Base-by-base conservation (phyloP, 1,140 invertebrate species). In the Mactra quadrangularis region DNA sequence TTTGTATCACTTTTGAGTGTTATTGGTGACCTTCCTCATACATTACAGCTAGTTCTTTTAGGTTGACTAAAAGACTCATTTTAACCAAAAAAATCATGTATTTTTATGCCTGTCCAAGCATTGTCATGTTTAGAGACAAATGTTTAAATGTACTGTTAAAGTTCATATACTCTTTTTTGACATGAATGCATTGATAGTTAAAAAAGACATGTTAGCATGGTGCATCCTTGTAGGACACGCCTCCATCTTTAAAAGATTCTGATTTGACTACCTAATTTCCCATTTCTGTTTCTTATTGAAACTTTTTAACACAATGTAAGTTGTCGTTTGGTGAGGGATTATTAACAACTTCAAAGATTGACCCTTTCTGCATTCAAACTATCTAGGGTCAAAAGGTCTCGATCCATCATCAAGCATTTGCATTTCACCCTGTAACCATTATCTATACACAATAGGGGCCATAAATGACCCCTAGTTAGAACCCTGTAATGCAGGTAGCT, bases 401-500 rank as follows among this genome's bases (percentile, higher is more conserved):
- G 25, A 3, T 50, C 64, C 25, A 50, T 68, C 64, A 68, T 31
- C 64, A 68, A 50, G 64, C 64, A 68, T 68, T 68, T 68, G 64
- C 64, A 68, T 68, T 68, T 68, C 64, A n/a, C 41, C 45, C 64
- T 68, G 41, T 68, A 68, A 68, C 64, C 64, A 68, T 68, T 68
- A 68, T 68, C 64, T 68, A 68, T 50, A 68, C 64, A 68, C 64
- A 68, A 68, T 68, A 68, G 64, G 64, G 41, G 64, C 64, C 64
- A 68, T 41, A 68, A 68, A 47, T 68, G 64, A 68, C 64, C 64
- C 64, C 64, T 68, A 13, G 45, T 41, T 27, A 68, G 64, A 50
- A 27, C 64, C 25, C 64, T 68, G 64, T 68, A 68, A 68, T 68
- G 64, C 64, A 68, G 38, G 64, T 68, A 68, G 64, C 64, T 68